Evolutionary conservation across 1,140 invertebrate genomes (phyloP).

Genomic region (Drosophila saltans): DNA sequence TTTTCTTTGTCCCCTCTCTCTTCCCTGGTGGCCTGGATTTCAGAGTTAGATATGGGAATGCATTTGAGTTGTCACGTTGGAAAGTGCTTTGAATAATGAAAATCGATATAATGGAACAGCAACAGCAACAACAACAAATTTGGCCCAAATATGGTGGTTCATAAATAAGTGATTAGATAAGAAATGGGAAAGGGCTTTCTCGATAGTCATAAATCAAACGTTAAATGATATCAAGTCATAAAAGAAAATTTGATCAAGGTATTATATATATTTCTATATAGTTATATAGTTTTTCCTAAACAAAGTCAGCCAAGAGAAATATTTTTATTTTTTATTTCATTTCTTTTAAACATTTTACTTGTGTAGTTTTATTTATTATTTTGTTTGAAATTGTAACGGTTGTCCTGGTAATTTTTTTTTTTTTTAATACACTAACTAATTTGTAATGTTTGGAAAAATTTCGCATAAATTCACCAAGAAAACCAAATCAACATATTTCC

Average conservation of each 20-base stretch:
- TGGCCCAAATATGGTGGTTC: slow-evolving; percentile 36
- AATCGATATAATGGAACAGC: slow-evolving; percentile 56
- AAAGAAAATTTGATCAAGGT: not conserved
- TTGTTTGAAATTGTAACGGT: no score
- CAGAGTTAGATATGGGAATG: slow-evolving; percentile 30
- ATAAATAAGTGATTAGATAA: slow-evolving; percentile 12
- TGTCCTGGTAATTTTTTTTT: no score
- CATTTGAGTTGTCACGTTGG: slow-evolving; percentile 40
- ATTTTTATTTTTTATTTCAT: no score
- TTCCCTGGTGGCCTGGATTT: slow-evolving; percentile 39
- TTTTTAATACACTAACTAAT: no score
- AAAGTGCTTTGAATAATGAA: slow-evolving; percentile 57
- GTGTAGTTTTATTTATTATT: no score
- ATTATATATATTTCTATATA: no score
- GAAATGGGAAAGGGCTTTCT: slow-evolving; percentile 32
- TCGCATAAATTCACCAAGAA: no score
- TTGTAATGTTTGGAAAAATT: no score
- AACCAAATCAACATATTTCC: no score
- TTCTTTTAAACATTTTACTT: no score
- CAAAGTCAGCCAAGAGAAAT: no score
- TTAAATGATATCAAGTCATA: slow-evolving; percentile 8
- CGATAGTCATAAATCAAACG: slow-evolving; percentile 59
- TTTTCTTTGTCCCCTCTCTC: slow-evolving; percentile 20
- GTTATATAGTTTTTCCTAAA: no score
- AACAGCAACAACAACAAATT: slow-evolving; percentile 27